These are phyloP conservation scores for Chrysolina americana DNA, from an alignment of 2,888 invertebrate species.

Conservation along the genomic window DNA sequence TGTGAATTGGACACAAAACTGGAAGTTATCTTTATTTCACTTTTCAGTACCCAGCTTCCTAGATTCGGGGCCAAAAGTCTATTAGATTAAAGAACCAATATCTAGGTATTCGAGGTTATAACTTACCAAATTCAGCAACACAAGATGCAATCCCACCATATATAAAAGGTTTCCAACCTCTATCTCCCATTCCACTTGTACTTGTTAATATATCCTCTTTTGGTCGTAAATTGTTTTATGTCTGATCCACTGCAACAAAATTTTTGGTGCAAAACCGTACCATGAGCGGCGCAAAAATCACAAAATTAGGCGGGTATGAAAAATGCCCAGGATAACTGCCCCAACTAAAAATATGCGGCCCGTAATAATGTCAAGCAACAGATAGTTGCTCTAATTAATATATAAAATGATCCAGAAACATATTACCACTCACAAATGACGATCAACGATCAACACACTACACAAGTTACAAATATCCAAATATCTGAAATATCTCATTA, in stretches of 20 bases:
- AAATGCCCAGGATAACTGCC: slow-evolving; percentile 10
- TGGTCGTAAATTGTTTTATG: slow-evolving; percentile 34
- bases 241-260: slow-evolving; percentile 46
- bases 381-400: too few relatives aligned
- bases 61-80: too few relatives aligned
- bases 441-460: too few relatives aligned
- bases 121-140: slow-evolving; percentile 92
- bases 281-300: slow-evolving; percentile 40
- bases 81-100: too few relatives aligned
- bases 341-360: not conserved
- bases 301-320: not conserved
- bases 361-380: not conserved
- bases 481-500: too few relatives aligned
- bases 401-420: too few relatives aligned
- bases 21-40: slow-evolving; percentile 9
- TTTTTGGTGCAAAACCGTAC: slow-evolving; percentile 40
- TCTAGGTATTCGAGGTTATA: not conserved
- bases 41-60: not conserved
- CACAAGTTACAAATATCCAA: too few relatives aligned
- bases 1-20: not conserved
- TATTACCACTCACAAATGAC: too few relatives aligned
- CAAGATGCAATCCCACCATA: slow-evolving; percentile 96
- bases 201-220: slow-evolving; percentile 36
- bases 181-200: slow-evolving; percentile 79
- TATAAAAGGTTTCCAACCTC: slow-evolving; percentile 93